These are phyloP conservation scores for Sminthurinus signatus DNA, from an alignment of 1,140 invertebrate species.

Conservation along the genomic window DNA sequence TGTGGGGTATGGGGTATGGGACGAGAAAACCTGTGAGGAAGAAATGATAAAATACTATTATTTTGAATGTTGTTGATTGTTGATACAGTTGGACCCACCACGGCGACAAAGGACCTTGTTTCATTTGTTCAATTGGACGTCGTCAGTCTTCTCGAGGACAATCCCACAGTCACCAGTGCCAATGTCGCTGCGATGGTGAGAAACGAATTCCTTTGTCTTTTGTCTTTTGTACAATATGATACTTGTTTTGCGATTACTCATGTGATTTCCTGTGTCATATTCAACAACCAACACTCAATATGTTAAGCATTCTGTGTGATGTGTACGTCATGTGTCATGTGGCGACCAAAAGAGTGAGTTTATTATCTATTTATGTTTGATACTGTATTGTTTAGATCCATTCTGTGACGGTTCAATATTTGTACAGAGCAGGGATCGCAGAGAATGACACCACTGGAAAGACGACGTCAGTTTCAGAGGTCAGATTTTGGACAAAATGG, in stretches of 20 bases:
- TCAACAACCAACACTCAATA: not conserved
- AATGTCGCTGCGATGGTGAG: conserved; percentile 38
- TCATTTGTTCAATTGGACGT: conserved; percentile 43
- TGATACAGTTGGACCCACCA: conserved; percentile 40
- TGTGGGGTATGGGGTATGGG: too few species aligned
- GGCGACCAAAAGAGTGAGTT: too few species aligned
- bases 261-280: not conserved
- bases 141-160: conserved; percentile 40
- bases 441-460: conserved; percentile 40
- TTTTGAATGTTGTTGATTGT: too few species aligned
- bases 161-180: conserved; percentile 33
- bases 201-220: conserved; percentile 11
- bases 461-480: conserved; percentile 40
- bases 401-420: conserved; percentile 42
- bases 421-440: conserved; percentile 41
- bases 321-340: too few species aligned
- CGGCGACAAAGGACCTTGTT: conserved; percentile 37
- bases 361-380: too few species aligned
- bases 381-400: too few species aligned
- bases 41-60: too few species aligned
- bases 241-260: too few species aligned
- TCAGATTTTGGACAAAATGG: too few species aligned
- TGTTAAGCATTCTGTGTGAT: conserved; percentile 9
- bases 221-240: too few species aligned
- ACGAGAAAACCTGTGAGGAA: too few species aligned